These are phyloP conservation scores for Antechinus stuartii DNA, from an alignment of 2,113 vertebrate genomes.

Conservation along the genomic window DNA sequence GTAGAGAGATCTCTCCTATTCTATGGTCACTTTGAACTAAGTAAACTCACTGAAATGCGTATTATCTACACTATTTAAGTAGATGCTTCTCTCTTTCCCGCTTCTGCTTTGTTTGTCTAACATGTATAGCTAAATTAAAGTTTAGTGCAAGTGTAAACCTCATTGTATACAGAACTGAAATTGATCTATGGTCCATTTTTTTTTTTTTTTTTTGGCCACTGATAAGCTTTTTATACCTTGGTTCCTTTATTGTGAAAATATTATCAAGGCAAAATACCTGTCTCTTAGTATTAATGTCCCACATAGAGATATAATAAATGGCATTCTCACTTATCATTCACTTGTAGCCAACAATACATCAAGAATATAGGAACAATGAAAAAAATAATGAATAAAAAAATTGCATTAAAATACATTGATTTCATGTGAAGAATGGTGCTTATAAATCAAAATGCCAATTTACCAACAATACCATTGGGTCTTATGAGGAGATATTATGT, in stretches of 20 bases:
- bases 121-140: neutral
- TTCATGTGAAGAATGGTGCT: neutral
- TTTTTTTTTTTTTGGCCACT: neutral
- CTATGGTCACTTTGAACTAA: neutral
- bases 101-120: neutral
- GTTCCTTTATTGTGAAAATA: neutral
- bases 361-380: neutral
- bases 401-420: neutral
- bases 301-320: neutral
- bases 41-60: neutral
- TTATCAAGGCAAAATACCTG: constrained; percentile 24
- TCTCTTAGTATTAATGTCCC: constrained; percentile 12
- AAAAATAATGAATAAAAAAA: constrained; percentile 18
- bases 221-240: neutral
- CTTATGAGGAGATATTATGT: neutral
- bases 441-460: neutral
- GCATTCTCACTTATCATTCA: neutral
- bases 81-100: neutral
- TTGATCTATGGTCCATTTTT: neutral
- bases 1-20: neutral
- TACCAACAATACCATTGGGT: neutral
- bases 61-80: neutral
- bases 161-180: neutral
- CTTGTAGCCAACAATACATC: neutral
- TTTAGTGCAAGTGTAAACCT: neutral